These are phyloP conservation scores for Hydropotes inermis DNA, from an alignment of 2,113 vertebrate genomes.

Conservation along the genomic window DNA sequence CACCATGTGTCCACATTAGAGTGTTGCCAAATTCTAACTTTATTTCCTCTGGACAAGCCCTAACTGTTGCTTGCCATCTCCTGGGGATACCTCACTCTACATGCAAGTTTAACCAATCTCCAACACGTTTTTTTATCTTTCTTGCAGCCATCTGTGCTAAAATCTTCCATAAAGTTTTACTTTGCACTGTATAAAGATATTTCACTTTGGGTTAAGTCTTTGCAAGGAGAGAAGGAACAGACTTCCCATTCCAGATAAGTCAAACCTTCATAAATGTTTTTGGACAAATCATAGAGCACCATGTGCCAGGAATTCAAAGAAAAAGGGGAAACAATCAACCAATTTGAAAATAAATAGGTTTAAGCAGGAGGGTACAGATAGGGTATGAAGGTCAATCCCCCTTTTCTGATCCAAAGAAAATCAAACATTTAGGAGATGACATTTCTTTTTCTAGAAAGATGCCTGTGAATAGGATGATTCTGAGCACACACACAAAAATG, in stretches of 20 bases:
- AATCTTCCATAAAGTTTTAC: background rate
- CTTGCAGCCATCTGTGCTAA: background rate
- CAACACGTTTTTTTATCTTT: background rate
- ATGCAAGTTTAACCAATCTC: background rate
- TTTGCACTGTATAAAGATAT: background rate
- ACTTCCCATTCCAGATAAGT: background rate
- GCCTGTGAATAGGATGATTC: background rate
- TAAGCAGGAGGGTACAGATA: background rate
- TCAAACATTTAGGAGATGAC: background rate
- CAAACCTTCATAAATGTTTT: background rate
- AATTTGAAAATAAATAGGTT: background rate
- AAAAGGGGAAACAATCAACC: background rate
- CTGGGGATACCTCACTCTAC: background rate
- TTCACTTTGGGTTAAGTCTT: background rate
- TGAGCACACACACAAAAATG: background rate
- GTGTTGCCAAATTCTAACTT: background rate
- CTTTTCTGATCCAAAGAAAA: constrained; percentile 11
- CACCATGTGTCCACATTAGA: background rate
- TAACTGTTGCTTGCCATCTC: background rate
- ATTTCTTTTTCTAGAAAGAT: background rate
- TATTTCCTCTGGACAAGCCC: background rate
- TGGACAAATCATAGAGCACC: background rate
- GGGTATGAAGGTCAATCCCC: background rate
- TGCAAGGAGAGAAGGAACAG: background rate
- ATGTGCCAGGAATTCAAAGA: background rate